Percentiles rank a stretch among this genome's conserved stretches.
Conservation (phyloP, 37 sponge, comb jelly and placozoan species). For the Cladorhizidae sp. region DNA sequence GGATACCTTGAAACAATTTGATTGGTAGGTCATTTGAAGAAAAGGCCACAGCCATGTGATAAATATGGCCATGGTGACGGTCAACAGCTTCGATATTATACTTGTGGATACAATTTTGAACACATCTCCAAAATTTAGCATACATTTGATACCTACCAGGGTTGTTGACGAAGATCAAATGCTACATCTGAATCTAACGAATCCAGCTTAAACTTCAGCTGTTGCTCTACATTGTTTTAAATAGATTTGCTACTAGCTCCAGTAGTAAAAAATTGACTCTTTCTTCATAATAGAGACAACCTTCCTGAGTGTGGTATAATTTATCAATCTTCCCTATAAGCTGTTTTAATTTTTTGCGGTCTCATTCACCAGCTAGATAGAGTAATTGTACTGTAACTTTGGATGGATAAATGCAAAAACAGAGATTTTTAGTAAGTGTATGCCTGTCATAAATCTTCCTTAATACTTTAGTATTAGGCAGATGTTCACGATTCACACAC, state of each 20-base stretch:
- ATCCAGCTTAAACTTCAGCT: background rate
- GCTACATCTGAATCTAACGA: background rate
- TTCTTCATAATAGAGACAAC: background rate
- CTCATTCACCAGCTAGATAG: no score
- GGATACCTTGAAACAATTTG: no score
- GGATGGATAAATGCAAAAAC: conserved; percentile 1
- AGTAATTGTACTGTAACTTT: background rate
- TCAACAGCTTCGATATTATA: background rate
- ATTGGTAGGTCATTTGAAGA: no score
- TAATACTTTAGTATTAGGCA: background rate
- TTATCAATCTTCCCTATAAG: background rate
- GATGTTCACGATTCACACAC: background rate
- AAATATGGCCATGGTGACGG: no score
- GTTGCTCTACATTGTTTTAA: background rate
- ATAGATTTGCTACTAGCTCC: background rate
- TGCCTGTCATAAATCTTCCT: background rate
- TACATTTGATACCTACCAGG: background rate
- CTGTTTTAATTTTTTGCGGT: background rate
- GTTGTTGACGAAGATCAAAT: background rate
- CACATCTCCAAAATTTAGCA: background rate
- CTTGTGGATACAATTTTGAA: background rate
- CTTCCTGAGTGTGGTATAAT: background rate
- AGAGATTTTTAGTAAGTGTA: background rate
- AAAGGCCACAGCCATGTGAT: no score
- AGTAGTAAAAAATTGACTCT: conserved; percentile 2